Evolutionary conservation across 2,797 vertebrate species (phyloP).

Genomic region (Cichlasoma orientale): DNA sequence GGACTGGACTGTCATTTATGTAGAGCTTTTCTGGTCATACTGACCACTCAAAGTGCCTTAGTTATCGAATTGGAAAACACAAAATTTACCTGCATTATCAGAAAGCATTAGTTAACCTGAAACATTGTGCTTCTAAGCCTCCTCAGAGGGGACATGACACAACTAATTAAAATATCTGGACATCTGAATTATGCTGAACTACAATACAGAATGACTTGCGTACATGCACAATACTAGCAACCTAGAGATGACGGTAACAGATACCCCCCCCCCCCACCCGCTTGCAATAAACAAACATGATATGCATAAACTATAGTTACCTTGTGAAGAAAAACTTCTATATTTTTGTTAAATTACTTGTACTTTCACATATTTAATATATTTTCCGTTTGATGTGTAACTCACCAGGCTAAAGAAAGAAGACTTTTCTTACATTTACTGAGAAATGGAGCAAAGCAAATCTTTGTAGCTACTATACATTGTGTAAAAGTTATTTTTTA

Average conservation of each 20-base stretch:
- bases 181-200: neutral
- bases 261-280: too few species aligned
- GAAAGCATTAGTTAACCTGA: constrained; percentile 2
- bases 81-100: neutral
- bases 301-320: neutral
- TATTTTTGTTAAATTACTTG: neutral
- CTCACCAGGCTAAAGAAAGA: neutral
- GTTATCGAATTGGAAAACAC: neutral
- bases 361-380: constrained; percentile 16
- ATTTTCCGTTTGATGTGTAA: constrained; percentile 32
- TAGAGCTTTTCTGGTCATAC: neutral
- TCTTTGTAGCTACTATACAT: constrained; percentile 40
- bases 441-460: constrained; percentile 32
- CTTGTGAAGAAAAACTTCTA: neutral
- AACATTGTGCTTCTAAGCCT: neutral
- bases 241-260: too few species aligned
- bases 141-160: neutral
- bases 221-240: neutral
- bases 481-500: constrained; percentile 28
- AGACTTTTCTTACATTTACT: constrained; percentile 16
- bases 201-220: neutral
- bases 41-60: neutral
- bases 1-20: neutral
- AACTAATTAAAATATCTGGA: neutral
- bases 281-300: neutral